Percentiles rank a stretch among this genome's conserved stretches.
These are phyloP conservation scores for Atrichornis clamosus DNA, from an alignment of 2,113 vertebrate genomes.

Conservation along the genomic window DNA sequence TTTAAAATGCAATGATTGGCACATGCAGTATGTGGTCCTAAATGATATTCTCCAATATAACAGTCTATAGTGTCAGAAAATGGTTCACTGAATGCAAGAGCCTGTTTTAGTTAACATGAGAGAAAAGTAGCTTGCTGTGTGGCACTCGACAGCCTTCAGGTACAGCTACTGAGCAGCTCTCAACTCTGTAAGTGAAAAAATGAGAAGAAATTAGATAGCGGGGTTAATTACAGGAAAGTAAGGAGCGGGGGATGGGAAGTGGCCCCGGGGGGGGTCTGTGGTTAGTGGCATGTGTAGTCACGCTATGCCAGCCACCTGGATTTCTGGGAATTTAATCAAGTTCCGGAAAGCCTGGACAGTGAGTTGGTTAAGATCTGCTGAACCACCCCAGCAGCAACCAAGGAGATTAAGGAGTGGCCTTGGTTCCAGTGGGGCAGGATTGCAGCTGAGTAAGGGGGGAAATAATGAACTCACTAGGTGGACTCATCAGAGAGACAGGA, in stretches of 20 bases:
- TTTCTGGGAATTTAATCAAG: background rate
- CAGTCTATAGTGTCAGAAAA: background rate
- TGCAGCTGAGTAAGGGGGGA: background rate
- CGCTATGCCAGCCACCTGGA: accelerated
- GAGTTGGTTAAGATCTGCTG: background rate
- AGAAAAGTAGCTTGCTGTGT: background rate
- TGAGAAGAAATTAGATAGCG: background rate
- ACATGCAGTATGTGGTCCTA: background rate
- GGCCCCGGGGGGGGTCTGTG: accelerated
- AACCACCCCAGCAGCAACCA: background rate
- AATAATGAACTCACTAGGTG: background rate
- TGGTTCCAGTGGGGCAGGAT: background rate
- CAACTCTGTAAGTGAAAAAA: background rate
- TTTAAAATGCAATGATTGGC: background rate
- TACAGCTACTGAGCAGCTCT: background rate
- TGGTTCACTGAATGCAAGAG: background rate
- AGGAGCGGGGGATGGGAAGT: background rate
- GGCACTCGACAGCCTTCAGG: background rate
- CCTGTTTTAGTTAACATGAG: background rate
- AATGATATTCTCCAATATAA: background rate
- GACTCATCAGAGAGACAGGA: background rate
- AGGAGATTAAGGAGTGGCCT: background rate
- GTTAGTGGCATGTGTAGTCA: background rate
- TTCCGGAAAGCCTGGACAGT: background rate
- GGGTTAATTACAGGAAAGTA: background rate